phyloP scores from a whole-genome alignment of 1,140 invertebrate species.

The Vollenhovia emeryi region DNA sequence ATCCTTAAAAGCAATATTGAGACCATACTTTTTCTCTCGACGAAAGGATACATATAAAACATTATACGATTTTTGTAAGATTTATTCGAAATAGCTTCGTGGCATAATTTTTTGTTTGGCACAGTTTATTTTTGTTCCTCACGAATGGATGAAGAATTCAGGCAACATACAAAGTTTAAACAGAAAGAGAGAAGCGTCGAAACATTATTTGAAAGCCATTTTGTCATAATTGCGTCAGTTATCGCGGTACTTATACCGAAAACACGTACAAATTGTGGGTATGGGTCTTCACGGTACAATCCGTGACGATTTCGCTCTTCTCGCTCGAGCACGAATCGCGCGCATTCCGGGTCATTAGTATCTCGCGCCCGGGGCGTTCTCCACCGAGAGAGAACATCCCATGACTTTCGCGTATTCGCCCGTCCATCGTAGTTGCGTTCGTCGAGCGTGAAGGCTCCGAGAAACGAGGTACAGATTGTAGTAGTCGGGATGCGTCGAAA shows the following conservation, averaged over 20 bases:
- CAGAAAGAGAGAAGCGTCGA: not conserved
- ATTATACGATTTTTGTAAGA: not conserved
- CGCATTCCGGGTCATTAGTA: conserved; percentile 36
- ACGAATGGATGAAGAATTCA: not conserved
- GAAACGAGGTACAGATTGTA: not conserved
- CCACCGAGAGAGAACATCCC: not conserved
- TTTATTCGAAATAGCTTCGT: not conserved
- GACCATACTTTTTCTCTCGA: not conserved
- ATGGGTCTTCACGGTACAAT: not conserved
- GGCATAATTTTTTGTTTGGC: too few relatives aligned
- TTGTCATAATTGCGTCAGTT: not conserved
- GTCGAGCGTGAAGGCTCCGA: conserved; percentile 19
- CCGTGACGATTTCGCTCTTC: conserved; percentile 23
- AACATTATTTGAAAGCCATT: not conserved
- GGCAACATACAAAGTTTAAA: not conserved
- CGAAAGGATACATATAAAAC: not conserved
- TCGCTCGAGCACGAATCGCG: conserved; percentile 8
- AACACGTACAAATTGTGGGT: conserved; percentile 4
- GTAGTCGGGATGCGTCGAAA: conserved; percentile 54
- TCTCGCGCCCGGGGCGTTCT: conserved; percentile 30
- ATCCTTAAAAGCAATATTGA: not conserved
- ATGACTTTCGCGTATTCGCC: conserved; percentile 42
- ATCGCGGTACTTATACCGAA: not conserved
- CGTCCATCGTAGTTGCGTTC: conserved; percentile 19
- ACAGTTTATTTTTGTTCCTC: not conserved